A percentile compares a stretch with the other conserved stretches of the same genome.
Evolutionary conservation across 2,113 vertebrate genomes (phyloP).

Genomic region (Thryonomys swinderianus): DNA sequence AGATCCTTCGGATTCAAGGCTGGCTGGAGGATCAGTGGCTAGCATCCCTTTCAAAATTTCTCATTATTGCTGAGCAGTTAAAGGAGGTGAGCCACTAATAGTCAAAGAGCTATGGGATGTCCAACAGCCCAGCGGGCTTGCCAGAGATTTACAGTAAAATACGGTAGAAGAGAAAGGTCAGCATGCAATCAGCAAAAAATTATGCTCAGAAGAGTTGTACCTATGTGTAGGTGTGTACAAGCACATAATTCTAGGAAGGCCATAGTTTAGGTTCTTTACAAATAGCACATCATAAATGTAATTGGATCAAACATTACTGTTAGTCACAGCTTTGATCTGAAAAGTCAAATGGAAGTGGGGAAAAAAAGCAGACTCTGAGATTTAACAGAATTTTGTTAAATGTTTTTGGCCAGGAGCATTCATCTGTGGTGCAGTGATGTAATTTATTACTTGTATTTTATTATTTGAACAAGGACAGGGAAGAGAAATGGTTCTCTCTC

Average conservation of each 20-base stretch:
- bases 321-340: conserved; percentile 65
- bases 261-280: conserved; percentile 42
- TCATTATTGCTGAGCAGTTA: neutral
- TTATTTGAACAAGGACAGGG: conserved; percentile 47
- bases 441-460: conserved; percentile 38
- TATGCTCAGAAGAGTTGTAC: neutral
- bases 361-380: neutral
- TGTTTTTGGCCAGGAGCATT: conserved; percentile 46
- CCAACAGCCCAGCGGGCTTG: neutral
- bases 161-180: conserved; percentile 24
- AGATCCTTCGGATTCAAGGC: neutral
- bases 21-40: neutral
- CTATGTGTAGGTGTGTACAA: conserved; percentile 3
- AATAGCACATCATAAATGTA: conserved; percentile 39
- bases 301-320: conserved; percentile 48
- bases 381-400: conserved; percentile 57
- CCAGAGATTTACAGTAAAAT: neutral
- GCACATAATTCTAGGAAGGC: conserved; percentile 46
- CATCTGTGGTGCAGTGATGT: neutral
- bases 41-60: neutral
- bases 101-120: conserved; percentile 20
- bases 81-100: neutral
- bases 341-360: conserved; percentile 64
- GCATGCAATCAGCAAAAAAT: conserved; percentile 38
- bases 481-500: neutral